Base-by-base conservation (phyloP, 2,113 vertebrate genomes). In the Oxygymnocypris stewartii region DNA sequence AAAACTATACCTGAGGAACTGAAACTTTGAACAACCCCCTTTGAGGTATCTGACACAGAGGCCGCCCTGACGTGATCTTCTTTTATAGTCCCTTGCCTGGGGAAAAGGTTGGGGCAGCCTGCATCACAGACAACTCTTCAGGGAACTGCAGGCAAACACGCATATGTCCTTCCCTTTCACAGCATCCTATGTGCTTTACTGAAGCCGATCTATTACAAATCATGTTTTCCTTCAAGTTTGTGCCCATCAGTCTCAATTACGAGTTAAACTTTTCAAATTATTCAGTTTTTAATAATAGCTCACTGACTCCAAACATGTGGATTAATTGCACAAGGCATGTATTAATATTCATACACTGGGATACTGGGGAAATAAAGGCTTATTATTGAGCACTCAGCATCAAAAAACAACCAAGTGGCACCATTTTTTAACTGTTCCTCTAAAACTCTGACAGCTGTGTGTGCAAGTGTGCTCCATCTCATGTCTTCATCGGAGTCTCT, bases 401-500 rank as follows among this genome's bases (percentile, higher is more conserved):
- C 54, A 54, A 71, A 75, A 75, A 61, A 78, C 8, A 80, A 42
- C 6, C 5, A 59, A 11, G 67, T 4, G 25, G 49, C n/a, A 23
- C n/a, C 16, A 83, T 84, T 79, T 79, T 73, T 84, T 54, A 54
- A 25, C n/a, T n/a, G 20, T 49, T 65, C 14, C 57, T 77, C 14
- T 16, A 40, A 51, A 81, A 47, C 20, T 76, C 1, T 82, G 35
- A 76, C 69, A 85, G 71, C 86, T 65, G 49, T 74, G 76, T 88
- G 79, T 80, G 79, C 31, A 51, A 51, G 59, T 40, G 54, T 69
- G 82, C 59, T 79, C 54, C 69, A 86, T 87, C 57, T 74, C 84
- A 88, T n/a, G 78, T 89, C 87, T 89, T 89, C 80, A 88, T 89
- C 73, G 63, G 82, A 67, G 59, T 20, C 80, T 86, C 65, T 79